A percentile compares a stretch with the other conserved stretches of the same genome.
These are phyloP conservation scores for Argyra leucocephala DNA, from an alignment of 2,888 invertebrate genomes.

Conservation along the genomic window DNA sequence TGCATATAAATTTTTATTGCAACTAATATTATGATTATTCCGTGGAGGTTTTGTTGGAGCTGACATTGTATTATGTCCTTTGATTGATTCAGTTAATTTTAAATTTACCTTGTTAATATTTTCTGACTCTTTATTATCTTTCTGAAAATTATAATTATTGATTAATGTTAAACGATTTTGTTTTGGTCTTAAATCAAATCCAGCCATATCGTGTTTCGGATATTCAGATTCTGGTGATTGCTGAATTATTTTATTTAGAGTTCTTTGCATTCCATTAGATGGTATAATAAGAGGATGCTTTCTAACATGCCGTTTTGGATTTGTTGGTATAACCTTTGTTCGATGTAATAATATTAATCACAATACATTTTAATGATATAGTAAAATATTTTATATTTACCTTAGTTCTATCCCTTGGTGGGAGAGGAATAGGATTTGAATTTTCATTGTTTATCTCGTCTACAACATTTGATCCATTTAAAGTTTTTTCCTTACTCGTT, in stretches of 20 bases:
- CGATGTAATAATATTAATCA: neutral
- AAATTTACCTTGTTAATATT: slow-evolving; percentile 20
- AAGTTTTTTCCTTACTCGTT: slow-evolving; percentile 9
- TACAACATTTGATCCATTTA: slow-evolving; percentile 2
- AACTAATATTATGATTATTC: slow-evolving; percentile 17
- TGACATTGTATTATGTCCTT: slow-evolving; percentile 27
- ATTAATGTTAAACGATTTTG: neutral
- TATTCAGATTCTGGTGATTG: slow-evolving; percentile 41
- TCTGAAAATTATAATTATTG: neutral
- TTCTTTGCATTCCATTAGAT: slow-evolving; percentile 52
- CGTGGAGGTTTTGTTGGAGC: slow-evolving; percentile 30
- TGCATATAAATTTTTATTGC: slow-evolving; percentile 17
- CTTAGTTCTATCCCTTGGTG: slow-evolving; percentile 56
- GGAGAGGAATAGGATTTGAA: slow-evolving; percentile 64
- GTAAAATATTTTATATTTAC: slow-evolving; percentile 22
- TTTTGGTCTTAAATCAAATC: slow-evolving; percentile 13
- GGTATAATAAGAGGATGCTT: slow-evolving; percentile 75
- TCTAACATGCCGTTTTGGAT: slow-evolving; percentile 62
- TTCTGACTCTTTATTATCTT: slow-evolving; percentile 10
- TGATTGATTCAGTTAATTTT: slow-evolving; percentile 17
- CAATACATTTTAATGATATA: neutral
- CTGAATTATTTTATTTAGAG: slow-evolving; percentile 50
- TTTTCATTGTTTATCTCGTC: neutral
- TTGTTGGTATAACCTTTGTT: slow-evolving; percentile 45
- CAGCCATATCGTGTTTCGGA: slow-evolving; percentile 23